These are phyloP conservation scores for Nannoperca obscura DNA, from an alignment of 2,797 vertebrate species.

Conservation along the genomic window DNA sequence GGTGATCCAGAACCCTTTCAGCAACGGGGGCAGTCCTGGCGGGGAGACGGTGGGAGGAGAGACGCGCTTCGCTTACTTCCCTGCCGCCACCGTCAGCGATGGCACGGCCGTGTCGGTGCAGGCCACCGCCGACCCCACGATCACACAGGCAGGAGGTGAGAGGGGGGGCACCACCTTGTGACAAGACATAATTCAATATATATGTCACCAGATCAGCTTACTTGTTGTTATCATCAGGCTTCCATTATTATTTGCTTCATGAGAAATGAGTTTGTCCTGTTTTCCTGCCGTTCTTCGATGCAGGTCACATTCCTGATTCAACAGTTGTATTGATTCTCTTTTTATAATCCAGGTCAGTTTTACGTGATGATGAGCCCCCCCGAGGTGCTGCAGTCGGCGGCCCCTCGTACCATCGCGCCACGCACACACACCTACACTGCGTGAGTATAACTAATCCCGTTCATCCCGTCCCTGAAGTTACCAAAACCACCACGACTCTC, in stretches of 20 bases:
- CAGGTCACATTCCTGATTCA: neutral
- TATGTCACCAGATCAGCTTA: neutral
- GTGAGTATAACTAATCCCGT: conserved; percentile 78
- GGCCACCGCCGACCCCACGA: conserved; percentile 88
- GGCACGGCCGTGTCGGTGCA: conserved; percentile 91
- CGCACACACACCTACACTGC: conserved; percentile 92
- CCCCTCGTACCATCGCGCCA: conserved; percentile 90
- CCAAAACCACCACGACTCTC: conserved; percentile 26
- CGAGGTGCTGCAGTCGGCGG: conserved; percentile 90
- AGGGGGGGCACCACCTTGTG: no score
- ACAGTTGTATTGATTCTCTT: neutral
- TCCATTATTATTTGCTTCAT: no score
- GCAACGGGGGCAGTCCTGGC: conserved; percentile 92
- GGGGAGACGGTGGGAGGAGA: conserved; percentile 91
- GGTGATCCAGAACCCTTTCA: conserved; percentile 96
- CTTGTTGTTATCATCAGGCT: no score
- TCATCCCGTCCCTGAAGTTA: neutral
- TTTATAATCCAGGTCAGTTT: conserved; percentile 87
- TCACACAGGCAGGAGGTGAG: conserved; percentile 92
- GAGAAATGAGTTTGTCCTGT: no score
- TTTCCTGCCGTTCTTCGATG: neutral
- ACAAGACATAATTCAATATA: neutral
- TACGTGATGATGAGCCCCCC: conserved; percentile 96
- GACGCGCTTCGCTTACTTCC: conserved; percentile 93
- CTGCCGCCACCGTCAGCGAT: conserved; percentile 90